Conservation (phyloP, 2,113 vertebrate genomes). For the Stomatorhinus ivindoensis region DNA sequence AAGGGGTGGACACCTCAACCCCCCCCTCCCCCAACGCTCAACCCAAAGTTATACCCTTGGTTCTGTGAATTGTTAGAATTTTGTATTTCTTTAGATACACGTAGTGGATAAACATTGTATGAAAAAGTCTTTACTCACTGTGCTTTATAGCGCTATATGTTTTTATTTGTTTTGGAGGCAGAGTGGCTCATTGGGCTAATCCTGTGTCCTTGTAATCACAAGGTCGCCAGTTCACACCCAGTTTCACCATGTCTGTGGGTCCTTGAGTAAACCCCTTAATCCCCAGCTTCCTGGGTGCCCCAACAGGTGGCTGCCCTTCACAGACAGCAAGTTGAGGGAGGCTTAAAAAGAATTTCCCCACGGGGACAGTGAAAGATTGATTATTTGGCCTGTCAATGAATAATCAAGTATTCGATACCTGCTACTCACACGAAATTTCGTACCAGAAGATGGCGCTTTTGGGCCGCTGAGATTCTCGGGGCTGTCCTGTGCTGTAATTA, state of each 20-base stretch:
- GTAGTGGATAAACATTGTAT: neutral
- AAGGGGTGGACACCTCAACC: too few species aligned
- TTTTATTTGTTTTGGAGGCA: neutral
- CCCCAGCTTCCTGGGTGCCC: too few species aligned
- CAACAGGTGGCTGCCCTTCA: too few species aligned
- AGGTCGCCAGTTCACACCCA: too few species aligned
- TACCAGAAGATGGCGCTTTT: constrained; percentile 13
- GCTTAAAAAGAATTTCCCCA: too few species aligned
- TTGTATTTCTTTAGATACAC: neutral
- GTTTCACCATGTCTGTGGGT: too few species aligned
- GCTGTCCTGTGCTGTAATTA: neutral
- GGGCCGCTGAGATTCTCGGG: neutral
- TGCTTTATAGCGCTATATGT: neutral
- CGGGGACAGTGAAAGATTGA: too few species aligned
- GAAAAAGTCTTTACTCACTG: neutral
- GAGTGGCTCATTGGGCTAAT: too few species aligned
- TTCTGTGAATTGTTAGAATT: neutral
- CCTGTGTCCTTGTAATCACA: too few species aligned
- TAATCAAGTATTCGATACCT: neutral
- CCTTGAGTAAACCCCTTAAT: too few species aligned
- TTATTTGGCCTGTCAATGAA: neutral
- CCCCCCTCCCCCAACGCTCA: neutral
- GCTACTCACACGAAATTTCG: too few species aligned
- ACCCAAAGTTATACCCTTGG: neutral
- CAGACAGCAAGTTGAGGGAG: too few species aligned